Evolutionary conservation across 2,113 vertebrate genomes (phyloP).

Genomic region (Petromus typicus): DNA sequence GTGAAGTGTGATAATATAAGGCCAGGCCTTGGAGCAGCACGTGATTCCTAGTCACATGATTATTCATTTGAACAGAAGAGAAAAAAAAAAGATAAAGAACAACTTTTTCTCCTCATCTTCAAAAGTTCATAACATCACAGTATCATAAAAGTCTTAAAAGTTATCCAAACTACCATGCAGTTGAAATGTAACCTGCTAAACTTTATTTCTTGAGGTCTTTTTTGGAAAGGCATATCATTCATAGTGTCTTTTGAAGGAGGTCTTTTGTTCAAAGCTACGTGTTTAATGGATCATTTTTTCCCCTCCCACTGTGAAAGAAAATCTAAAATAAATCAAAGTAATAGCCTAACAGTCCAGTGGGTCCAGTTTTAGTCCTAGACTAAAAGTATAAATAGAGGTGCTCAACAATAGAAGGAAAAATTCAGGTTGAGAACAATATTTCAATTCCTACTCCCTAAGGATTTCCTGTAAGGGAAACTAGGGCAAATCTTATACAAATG

Average conservation of each 20-base stretch:
- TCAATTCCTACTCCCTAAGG: slow-evolving; percentile 18
- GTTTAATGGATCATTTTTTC: slow-evolving; percentile 61
- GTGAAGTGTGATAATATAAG: neutral
- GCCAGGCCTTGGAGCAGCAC: neutral
- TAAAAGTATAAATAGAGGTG: slow-evolving; percentile 50
- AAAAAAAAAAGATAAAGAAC: neutral
- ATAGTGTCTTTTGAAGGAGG: slow-evolving; percentile 6
- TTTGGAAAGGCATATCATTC: slow-evolving; percentile 34
- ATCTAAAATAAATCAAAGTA: slow-evolving; percentile 73
- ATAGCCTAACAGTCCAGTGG: slow-evolving; percentile 28
- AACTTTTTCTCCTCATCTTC: neutral
- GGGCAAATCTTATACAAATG: neutral
- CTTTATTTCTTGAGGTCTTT: neutral
- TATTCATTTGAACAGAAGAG: neutral
- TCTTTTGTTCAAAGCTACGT: slow-evolving; percentile 53
- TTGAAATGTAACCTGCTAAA: neutral
- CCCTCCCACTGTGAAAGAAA: slow-evolving; percentile 56
- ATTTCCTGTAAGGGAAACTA: slow-evolving; percentile 61
- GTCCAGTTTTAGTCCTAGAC: neutral
- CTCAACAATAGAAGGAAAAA: slow-evolving; percentile 40
- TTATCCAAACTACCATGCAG: neutral
- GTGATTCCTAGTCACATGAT: neutral
- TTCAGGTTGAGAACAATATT: slow-evolving; percentile 9
- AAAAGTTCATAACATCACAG: neutral
- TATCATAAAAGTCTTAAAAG: neutral